Evolutionary conservation across 2,113 vertebrate species (phyloP), one percentile per base, ranked within the genome.

Genomic region (Lethenteron camtschaticum): DNA sequence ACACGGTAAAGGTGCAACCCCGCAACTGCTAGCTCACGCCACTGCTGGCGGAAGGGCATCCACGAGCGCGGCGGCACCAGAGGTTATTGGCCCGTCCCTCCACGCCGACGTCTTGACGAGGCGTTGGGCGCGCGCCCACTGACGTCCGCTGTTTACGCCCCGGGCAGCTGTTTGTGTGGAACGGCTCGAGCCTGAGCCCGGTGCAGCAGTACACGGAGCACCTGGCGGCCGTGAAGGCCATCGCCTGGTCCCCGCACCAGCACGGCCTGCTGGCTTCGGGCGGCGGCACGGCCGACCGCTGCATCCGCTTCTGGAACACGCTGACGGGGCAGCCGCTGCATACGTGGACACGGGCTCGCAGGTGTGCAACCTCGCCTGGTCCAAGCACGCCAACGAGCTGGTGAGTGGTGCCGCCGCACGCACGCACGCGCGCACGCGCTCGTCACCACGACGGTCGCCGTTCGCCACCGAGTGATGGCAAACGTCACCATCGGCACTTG

Each of bases 271-370:
- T 99, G 55, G 94, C 94, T 0, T 97, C 92, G 0, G 94, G 92
- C 0, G 94, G 94, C 0, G 94, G 92, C 59, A 96, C 94, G 0
- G 94, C 94, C 0, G 94, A 97, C 79, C 94, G 94, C 75, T 97
- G 92, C 78, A 96, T 99, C 74, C 90, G 94, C 74, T 99, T 99
- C 81, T 99, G 94, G 94, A 99, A 99, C 82, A 99, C 94, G 0
- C 82, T 99, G 2, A 99, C 94, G 0, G 90, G 88, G 68, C 94
- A 99, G 78, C 94, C 94, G 0, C 75, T 99, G 71, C 91, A 99
- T 95, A 90, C 77, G 92, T 94, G 0, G 94, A 99, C 80, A 99
- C 94, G 0, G 94, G 94, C 1, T 96, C 91, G 0, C 94, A 99
- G 70, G 94, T 97, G 69, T 99, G 94, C 85, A 99, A 99, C 79